Conservation (phyloP, 1,140 invertebrate genomes). For the Hetaerina americana region DNA sequence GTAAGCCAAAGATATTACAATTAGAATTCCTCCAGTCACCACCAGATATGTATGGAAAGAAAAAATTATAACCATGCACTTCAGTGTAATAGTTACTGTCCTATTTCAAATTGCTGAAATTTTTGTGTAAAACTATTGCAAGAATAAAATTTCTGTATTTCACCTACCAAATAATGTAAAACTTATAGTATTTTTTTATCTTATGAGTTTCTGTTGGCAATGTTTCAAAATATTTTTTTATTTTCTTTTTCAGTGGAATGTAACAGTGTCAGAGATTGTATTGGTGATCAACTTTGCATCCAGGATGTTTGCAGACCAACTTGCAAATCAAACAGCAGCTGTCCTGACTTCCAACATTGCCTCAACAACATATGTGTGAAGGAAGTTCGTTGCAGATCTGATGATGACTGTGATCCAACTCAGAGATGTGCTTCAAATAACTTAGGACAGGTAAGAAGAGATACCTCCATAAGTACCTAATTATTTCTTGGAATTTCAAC, state of each 20-base stretch:
- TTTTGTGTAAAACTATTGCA: too few relatives aligned
- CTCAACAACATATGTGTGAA: constrained; percentile 68
- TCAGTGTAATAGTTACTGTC: too few relatives aligned
- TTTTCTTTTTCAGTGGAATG: constrained; percentile 44
- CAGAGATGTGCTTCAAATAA: constrained; percentile 54
- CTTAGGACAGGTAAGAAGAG: constrained; percentile 43
- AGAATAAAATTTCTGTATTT: too few relatives aligned
- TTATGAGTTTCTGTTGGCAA: background rate
- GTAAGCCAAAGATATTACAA: too few relatives aligned
- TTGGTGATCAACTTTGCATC: constrained; percentile 65
- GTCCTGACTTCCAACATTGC: constrained; percentile 69
- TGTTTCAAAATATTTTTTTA: background rate
- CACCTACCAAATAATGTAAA: too few relatives aligned
- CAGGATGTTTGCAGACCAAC: constrained; percentile 64
- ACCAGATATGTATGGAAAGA: too few relatives aligned
- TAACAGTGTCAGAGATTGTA: constrained; percentile 61
- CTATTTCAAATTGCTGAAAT: too few relatives aligned
- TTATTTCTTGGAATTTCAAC: background rate
- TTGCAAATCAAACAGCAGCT: constrained; percentile 58
- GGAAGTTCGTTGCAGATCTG: constrained; percentile 53
- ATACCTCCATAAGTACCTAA: constrained; percentile 1
- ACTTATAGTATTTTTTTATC: too few relatives aligned
- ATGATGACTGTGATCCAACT: constrained; percentile 52
- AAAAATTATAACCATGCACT: too few relatives aligned
- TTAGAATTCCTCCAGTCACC: too few relatives aligned